Percentiles rank a stretch among this genome's conserved stretches.
phyloP scores from a whole-genome alignment of 2,797 vertebrate species.

The Kryptopterus vitreolus region DNA sequence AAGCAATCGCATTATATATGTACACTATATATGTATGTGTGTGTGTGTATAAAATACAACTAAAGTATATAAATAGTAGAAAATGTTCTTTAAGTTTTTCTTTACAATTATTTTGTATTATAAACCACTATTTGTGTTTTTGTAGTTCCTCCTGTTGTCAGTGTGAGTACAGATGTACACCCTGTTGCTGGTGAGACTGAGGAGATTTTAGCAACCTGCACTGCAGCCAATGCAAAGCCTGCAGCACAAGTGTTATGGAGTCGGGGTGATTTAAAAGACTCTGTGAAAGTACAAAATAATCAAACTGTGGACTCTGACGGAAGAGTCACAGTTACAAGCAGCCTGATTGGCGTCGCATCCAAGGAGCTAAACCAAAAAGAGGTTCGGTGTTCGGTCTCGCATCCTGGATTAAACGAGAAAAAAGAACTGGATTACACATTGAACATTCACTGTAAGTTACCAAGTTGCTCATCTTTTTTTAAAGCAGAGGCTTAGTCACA shows the following conservation, averaged over 20 bases:
- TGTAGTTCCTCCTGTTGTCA: slow-evolving; percentile 58
- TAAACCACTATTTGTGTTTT: no score
- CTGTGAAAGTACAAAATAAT: neutral
- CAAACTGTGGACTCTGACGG: slow-evolving; percentile 38
- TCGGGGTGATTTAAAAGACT: slow-evolving; percentile 9
- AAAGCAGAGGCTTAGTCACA: neutral
- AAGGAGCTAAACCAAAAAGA: slow-evolving; percentile 41
- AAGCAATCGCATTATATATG: no score
- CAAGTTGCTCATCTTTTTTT: no score
- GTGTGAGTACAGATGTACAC: neutral
- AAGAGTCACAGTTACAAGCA: slow-evolving; percentile 54
- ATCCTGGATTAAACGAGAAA: neutral
- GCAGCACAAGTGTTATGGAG: slow-evolving; percentile 57
- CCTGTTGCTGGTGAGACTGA: slow-evolving; percentile 43
- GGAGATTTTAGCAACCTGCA: slow-evolving; percentile 55
- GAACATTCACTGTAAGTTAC: slow-evolving; percentile 63
- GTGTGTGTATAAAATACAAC: no score
- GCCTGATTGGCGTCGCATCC: slow-evolving; percentile 55
- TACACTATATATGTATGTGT: no score
- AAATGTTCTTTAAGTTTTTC: no score
- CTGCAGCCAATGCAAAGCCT: slow-evolving; percentile 55
- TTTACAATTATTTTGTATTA: no score
- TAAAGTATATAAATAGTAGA: no score
- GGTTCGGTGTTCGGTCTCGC: slow-evolving; percentile 60
- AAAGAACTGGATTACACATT: slow-evolving; percentile 36